Evolutionary conservation across 2,888 invertebrate species (phyloP), one percentile per base, ranked within the genome.

Genomic region (Drosophila algonquin): DNA sequence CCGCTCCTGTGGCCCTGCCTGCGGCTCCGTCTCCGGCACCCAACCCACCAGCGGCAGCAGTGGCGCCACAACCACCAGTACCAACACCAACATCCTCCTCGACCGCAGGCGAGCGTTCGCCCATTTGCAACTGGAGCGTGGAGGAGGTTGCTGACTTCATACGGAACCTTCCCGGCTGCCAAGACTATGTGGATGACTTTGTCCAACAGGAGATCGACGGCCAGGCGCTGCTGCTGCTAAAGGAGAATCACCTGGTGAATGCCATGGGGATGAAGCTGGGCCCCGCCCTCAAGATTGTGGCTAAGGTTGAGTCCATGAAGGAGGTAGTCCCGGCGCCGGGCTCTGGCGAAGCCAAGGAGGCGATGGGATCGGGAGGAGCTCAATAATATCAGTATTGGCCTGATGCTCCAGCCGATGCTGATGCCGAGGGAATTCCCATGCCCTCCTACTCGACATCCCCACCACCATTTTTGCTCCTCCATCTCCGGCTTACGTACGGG

Each of bases 251-350:
- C 92, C 93, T 99, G 35, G 98, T 98, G 93, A 96, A 96, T 77
- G 97, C 98, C 8, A 97, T 99, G 94, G 96, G 96, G 67, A 98
- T 99, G 95, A 98, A 98, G 91, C 94, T 99, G 21, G 98, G 98
- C 0, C 98, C 98, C 0, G 98, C 98, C 1, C 93, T 99, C 60
- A 99, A 99, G 93, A 98, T 99, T 67, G 98, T 98, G 80, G 97
- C 97, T 50, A 96, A 96, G 92, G 98, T 98, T 69, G 97, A 97
- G 90, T 94, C 96, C 1, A 95, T 97, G 94, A 92, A 92, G 75
- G 92, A 91, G 79, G 83, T 85, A 5, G 79, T 83, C 32, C 82
- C 84, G 27, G 71, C 76, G 7, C 76, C 74, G 0, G 59, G 24
- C 9, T 67, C 80, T 35, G 73, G 61, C 12, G 80, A 76, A 14